Percentiles rank a stretch among this genome's conserved stretches.
phyloP scores from a whole-genome alignment of 1,140 invertebrate genomes.

The Hestina assimilis region DNA sequence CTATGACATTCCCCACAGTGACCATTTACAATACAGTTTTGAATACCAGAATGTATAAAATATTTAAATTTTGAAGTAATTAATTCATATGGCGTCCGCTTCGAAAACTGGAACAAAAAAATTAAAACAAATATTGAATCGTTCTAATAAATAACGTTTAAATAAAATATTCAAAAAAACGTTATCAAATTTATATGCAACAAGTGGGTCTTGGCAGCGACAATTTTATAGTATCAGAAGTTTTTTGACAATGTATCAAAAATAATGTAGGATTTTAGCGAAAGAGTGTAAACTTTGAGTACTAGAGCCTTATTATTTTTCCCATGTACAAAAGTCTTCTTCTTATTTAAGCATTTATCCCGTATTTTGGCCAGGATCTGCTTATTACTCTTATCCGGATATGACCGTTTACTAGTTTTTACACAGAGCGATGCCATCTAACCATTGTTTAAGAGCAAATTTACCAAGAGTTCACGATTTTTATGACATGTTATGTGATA shows the following conservation, averaged over 20 bases:
- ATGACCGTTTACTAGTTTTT: too few relatives aligned
- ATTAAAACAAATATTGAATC: conserved; percentile 9
- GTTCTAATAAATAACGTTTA: conserved; percentile 4
- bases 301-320: too few relatives aligned
- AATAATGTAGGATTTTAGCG: background rate
- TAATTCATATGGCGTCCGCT: conserved; percentile 3
- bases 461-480: too few relatives aligned
- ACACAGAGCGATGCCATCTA: too few relatives aligned
- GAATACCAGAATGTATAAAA: background rate
- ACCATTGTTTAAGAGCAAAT: too few relatives aligned
- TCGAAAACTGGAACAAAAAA: conserved; percentile 3
- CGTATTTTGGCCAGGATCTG: too few relatives aligned
- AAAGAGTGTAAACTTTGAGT: too few relatives aligned
- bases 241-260: background rate
- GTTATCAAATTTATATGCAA: conserved; percentile 14
- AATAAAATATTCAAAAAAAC: conserved; percentile 3
- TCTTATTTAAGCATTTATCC: too few relatives aligned
- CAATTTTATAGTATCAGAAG: background rate
- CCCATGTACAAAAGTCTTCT: too few relatives aligned
- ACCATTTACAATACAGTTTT: background rate
- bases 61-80: background rate
- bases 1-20: background rate
- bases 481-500: too few relatives aligned
- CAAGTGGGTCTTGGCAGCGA: conserved; percentile 20
- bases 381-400: too few relatives aligned